Conservation (phyloP, 2,888 invertebrate species). For the Brachyptera risi region DNA sequence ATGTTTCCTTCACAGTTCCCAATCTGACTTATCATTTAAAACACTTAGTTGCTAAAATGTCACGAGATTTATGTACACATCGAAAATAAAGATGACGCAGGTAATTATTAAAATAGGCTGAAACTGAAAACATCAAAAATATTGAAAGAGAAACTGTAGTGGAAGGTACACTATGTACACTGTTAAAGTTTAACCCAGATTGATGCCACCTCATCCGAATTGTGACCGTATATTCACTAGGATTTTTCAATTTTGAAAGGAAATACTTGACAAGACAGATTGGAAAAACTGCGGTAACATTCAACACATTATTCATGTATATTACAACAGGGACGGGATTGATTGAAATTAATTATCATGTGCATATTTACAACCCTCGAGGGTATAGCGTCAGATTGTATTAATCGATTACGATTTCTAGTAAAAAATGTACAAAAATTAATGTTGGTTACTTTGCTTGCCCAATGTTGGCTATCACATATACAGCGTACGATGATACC, state of each 20-base stretch:
- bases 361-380: conserved; percentile 30
- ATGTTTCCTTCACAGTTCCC: conserved; percentile 74
- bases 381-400: conserved; percentile 17
- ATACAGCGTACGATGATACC: conserved; percentile 1
- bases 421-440: conserved; percentile 27
- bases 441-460: conserved; percentile 22
- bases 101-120: conserved; percentile 17
- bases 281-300: conserved; percentile 61
- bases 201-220: background rate
- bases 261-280: conserved; percentile 50
- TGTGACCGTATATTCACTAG: background rate
- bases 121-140: conserved; percentile 29
- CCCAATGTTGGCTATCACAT: background rate
- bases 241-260: background rate
- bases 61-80: no score
- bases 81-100: background rate
- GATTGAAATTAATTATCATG: conserved; percentile 24
- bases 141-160: conserved; percentile 21
- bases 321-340: conserved; percentile 33
- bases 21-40: conserved; percentile 56
- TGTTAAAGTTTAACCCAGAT: background rate
- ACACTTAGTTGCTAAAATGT: conserved; percentile 16
- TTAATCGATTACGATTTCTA: conserved; percentile 22
- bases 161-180: conserved; percentile 25
- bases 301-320: conserved; percentile 49